Base-by-base conservation (phyloP, 2,888 invertebrate genomes). In the Lampropteryx suffumata region DNA sequence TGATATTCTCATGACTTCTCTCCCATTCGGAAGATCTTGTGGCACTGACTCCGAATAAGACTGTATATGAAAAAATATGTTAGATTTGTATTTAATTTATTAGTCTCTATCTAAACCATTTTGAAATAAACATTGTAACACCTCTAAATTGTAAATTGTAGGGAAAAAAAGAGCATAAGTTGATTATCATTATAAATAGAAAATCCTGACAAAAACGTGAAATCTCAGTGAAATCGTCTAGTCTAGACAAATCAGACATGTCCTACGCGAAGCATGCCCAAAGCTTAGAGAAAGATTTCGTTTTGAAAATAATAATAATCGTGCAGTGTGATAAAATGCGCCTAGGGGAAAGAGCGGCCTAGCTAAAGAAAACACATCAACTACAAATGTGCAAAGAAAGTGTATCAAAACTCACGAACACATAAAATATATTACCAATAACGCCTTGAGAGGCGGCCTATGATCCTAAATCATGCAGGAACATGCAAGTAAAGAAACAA, bases 1-100 rank as follows among this genome's bases (percentile, higher is more conserved):
- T 52, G 97, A 97, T 76, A 98, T 95, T 76, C 96, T 92, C 95
- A 97, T 96, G 56, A 97, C 96, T 75, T 95, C 95, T 46, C 92
- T 89, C 10, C 92, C 93, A 53, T 93, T 92, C 52, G 91, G 90
- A 65, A 94, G 91, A 83, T 97, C 97, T 91, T 95, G 95, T 45
- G 96, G 95, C 64, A 97, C 95, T 55, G 95, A 95, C 82, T 96
- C 96, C 72, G 88, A 86, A 78, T 91, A 90, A 40, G 89, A 86
- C 90, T 91, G 83, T 67, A 66, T 62, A 72, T 58, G 69, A 54
- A 71, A 65, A 62, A 56, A 55, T 8, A 48, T 48, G 27, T 67
- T 59, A 66, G 40, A 44, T 50, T 32, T 41, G 8, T 46, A 13
- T 26, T 7, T 28, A 0, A 26, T 11, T 11, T 0, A 11, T 10